A percentile compares a stretch with the other conserved stretches of the same genome.
Conservation (phyloP, 2,888 invertebrate species). For the Autographa gamma region DNA sequence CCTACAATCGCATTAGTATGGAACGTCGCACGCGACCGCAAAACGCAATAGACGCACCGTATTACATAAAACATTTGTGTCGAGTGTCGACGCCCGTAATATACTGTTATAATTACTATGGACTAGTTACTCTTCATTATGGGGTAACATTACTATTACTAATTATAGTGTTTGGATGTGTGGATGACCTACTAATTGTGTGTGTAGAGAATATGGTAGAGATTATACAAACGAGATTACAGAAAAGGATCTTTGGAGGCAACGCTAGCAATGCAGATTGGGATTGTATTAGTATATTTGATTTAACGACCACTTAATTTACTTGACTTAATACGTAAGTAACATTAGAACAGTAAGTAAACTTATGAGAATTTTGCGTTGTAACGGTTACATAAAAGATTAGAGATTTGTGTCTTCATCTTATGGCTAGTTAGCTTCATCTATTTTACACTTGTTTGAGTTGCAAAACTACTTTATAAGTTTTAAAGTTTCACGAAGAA, state of each 20-base stretch:
- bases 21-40: conserved; percentile 57
- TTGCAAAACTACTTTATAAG: not conserved
- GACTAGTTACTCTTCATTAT: conserved; percentile 57
- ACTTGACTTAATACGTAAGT: no score
- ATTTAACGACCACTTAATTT: no score
- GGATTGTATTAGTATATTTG: no score
- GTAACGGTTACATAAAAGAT: no score
- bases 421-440: no score
- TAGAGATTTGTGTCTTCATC: no score
- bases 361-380: no score
- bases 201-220: not conserved
- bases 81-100: conserved; percentile 56
- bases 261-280: no score
- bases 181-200: not conserved
- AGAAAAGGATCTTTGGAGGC: no score
- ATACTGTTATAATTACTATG: conserved; percentile 62
- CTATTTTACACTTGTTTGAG: no score
- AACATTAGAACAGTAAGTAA: no score
- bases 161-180: not conserved
- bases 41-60: conserved; percentile 54
- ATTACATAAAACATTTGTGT: conserved; percentile 65
- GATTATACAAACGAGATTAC: no score
- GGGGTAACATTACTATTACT: conserved; percentile 11
- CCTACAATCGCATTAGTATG: conserved; percentile 43
- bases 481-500: conserved; percentile 14